A percentile compares a stretch with the other conserved stretches of the same genome.
Evolutionary conservation across 2,113 vertebrate species (phyloP).

Genomic region (Pangasianodon hypophthalmus): DNA sequence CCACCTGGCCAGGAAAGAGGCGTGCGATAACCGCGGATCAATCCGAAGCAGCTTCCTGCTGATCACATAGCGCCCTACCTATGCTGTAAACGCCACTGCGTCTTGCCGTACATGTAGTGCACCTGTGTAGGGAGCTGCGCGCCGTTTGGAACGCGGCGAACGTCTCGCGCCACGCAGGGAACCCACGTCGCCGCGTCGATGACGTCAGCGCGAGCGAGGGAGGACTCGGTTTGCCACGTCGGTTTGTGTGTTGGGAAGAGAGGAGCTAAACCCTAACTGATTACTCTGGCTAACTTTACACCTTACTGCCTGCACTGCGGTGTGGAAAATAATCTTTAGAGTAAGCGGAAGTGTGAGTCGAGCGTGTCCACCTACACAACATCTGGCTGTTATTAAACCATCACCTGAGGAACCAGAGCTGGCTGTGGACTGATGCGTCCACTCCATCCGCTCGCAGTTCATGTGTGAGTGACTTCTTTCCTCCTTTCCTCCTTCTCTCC

Average conservation of each 20-base stretch:
- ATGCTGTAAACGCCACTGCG: background rate
- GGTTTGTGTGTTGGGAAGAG: constrained; percentile 66
- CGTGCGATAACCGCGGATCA: background rate
- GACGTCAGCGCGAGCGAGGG: constrained; percentile 63
- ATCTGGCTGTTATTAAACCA: background rate
- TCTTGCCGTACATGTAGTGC: constrained; percentile 50
- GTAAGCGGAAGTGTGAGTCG: no score
- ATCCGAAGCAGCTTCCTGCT: background rate
- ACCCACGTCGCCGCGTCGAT: constrained; percentile 64
- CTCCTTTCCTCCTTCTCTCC: no score
- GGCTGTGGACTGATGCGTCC: constrained; percentile 69
- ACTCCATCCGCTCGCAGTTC: constrained; percentile 65
- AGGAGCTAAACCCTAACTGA: constrained; percentile 44
- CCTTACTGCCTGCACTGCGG: no score
- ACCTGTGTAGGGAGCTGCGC: background rate
- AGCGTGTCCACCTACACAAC: background rate
- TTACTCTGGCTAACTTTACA: background rate
- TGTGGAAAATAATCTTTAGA: no score
- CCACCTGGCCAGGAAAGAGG: background rate
- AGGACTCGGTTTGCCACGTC: constrained; percentile 77
- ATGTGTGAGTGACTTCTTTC: constrained; percentile 67
- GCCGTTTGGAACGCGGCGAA: background rate
- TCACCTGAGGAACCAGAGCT: constrained; percentile 59
- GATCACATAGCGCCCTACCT: background rate
- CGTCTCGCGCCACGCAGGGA: background rate